These are phyloP conservation scores for Botrylloides violaceus DNA, from an alignment of 23 tunicate genomes.

Conservation along the genomic window DNA sequence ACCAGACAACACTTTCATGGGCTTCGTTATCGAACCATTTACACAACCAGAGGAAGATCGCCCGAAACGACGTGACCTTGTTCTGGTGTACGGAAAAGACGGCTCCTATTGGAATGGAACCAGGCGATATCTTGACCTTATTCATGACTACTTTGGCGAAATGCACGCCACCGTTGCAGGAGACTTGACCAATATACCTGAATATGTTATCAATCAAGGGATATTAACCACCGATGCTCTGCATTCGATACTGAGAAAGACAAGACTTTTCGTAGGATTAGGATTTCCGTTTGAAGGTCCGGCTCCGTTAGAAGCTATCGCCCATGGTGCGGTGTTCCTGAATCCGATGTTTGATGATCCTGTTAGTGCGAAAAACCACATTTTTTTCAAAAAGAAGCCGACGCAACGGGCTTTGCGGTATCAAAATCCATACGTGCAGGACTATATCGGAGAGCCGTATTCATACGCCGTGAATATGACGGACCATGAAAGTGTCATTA, in stretches of 20 bases:
- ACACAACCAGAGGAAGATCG: not conserved
- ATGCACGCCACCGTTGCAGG: conserved; percentile 63
- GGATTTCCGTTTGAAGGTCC: conserved; percentile 45
- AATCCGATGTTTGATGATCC: conserved; percentile 15
- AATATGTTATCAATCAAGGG: conserved; percentile 13
- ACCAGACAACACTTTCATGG: conserved; percentile 6
- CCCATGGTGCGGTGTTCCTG: conserved; percentile 17
- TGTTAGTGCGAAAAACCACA: not conserved
- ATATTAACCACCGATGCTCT: not conserved
- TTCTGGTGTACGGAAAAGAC: conserved; percentile 69
- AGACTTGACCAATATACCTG: not conserved
- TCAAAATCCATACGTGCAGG: conserved; percentile 13
- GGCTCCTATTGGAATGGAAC: conserved; percentile 60
- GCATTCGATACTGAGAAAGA: not conserved
- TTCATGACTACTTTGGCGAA: conserved; percentile 26
- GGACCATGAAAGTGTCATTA: not conserved
- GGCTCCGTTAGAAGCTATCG: conserved; percentile 28
- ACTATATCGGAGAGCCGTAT: conserved; percentile 2
- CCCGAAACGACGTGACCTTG: conserved; percentile 22
- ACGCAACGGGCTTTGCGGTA: not conserved
- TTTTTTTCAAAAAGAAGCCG: conserved; percentile 7
- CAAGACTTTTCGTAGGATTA: conserved; percentile 8
- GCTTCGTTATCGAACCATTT: conserved; percentile 1
- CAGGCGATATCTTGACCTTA: conserved; percentile 27
- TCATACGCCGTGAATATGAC: not conserved